Evolutionary conservation across 2,113 vertebrate genomes (phyloP).

Genomic region (Zootoca vivipara): DNA sequence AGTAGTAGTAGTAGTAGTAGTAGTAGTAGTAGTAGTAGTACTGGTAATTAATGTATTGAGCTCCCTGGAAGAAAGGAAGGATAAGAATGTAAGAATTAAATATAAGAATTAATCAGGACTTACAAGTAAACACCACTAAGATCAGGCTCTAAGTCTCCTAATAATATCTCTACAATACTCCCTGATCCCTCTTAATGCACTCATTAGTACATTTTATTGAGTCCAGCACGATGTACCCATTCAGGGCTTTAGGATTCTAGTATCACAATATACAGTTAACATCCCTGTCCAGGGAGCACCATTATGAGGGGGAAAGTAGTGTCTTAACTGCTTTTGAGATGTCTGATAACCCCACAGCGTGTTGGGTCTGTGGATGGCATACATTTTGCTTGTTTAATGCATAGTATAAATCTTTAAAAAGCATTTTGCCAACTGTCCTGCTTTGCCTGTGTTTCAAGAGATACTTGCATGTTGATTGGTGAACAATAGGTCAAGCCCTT

Average conservation of each 20-base stretch:
- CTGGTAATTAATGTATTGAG: not conserved
- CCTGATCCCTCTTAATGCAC: too few species aligned
- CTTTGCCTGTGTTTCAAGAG: conserved; percentile 51
- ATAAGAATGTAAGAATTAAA: not conserved
- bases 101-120: not conserved
- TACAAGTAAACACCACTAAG: not conserved
- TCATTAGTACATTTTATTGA: not conserved
- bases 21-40: not conserved
- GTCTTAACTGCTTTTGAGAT: not conserved
- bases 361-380: not conserved
- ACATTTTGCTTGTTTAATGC: conserved; percentile 4
- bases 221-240: not conserved
- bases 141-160: not conserved
- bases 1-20: not conserved
- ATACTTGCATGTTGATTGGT: conserved; percentile 46
- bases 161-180: not conserved
- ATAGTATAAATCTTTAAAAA: conserved; percentile 24
- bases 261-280: conserved; percentile 6
- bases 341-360: conserved; percentile 11
- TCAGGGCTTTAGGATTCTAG: not conserved
- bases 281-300: not conserved
- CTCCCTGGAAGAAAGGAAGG: not conserved
- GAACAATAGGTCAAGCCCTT: not conserved
- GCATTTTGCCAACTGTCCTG: conserved; percentile 15
- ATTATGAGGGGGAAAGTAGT: conserved; percentile 65